These are phyloP conservation scores for Lysiphlebus fabarum DNA, from an alignment of 1,140 invertebrate genomes.

Conservation along the genomic window DNA sequence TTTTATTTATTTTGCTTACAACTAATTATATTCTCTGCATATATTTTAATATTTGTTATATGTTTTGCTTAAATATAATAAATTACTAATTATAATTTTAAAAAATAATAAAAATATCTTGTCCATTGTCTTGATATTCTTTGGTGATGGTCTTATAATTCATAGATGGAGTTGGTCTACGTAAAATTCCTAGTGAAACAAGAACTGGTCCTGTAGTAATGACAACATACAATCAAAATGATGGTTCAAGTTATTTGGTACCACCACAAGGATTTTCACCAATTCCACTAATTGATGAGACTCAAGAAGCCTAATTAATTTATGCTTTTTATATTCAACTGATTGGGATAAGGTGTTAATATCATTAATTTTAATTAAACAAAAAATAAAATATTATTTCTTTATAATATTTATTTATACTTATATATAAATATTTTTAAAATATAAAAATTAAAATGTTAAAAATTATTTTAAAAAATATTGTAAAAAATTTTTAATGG, in stretches of 20 bases:
- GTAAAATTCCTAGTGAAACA: constrained; percentile 42
- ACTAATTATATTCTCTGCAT: no score
- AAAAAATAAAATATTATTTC: no score
- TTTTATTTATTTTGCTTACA: not conserved
- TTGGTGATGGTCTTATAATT: constrained; percentile 37
- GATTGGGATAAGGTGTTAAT: no score
- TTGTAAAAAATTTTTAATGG: no score
- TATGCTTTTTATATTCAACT: no score
- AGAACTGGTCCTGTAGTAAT: constrained; percentile 34
- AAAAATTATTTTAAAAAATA: no score
- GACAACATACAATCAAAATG: constrained; percentile 31
- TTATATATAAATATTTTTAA: no score
- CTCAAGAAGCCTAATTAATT: constrained; percentile 28
- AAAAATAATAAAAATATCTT: not conserved
- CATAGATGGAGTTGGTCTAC: constrained; percentile 41
- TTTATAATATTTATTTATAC: no score
- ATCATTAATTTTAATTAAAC: no score
- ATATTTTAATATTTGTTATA: not conserved
- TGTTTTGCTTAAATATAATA: not conserved
- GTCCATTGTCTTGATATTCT: constrained; percentile 31
- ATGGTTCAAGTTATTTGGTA: constrained; percentile 32
- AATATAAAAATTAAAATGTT: constrained; percentile 9
- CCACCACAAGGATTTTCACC: constrained; percentile 34
- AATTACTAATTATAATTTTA: not conserved
- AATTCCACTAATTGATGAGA: constrained; percentile 46